phyloP scores from a whole-genome alignment of 1,140 invertebrate species.

The Drosophila rhopaloa region DNA sequence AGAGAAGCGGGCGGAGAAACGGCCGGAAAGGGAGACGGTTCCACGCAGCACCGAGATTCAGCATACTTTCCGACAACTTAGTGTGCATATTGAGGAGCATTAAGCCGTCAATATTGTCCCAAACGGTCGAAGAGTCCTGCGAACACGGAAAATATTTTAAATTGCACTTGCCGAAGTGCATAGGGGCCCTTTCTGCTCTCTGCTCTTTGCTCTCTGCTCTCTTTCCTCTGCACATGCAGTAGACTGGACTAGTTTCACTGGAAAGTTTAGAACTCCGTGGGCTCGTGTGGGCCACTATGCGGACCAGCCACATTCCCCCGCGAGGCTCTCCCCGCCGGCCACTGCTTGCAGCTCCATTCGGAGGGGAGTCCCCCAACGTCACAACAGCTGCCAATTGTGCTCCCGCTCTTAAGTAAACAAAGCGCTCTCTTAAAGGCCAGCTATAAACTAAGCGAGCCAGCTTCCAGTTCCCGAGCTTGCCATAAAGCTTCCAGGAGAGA shows the following conservation, averaged over 20 bases:
- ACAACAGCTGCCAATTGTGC: not conserved
- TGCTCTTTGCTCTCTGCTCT: slow-evolving; percentile 8
- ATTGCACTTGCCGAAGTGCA: slow-evolving; percentile 25
- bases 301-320: too few relatives aligned
- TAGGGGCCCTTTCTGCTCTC: not conserved
- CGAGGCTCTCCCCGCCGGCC: not conserved
- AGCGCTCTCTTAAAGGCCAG: slow-evolving; percentile 44
- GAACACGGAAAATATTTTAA: not conserved
- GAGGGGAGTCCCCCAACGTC: not conserved
- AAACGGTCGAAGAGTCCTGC: not conserved
- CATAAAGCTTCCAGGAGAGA: slow-evolving; percentile 45
- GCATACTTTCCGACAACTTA: not conserved
- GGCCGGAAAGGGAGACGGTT: not conserved
- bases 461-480: slow-evolving; percentile 37
- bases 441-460: slow-evolving; percentile 33
- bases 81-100: not conserved
- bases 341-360: not conserved
- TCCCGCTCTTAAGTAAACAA: slow-evolving; percentile 63
- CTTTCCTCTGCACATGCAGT: slow-evolving; percentile 15
- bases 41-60: not conserved
- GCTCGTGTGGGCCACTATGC: not conserved
- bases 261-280: slow-evolving; percentile 12
- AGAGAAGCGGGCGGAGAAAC: not conserved
- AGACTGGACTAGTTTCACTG: slow-evolving; percentile 17
- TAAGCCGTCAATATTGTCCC: not conserved